Conservation (phyloP, 1,140 invertebrate genomes). For the Heliconius himera region DNA sequence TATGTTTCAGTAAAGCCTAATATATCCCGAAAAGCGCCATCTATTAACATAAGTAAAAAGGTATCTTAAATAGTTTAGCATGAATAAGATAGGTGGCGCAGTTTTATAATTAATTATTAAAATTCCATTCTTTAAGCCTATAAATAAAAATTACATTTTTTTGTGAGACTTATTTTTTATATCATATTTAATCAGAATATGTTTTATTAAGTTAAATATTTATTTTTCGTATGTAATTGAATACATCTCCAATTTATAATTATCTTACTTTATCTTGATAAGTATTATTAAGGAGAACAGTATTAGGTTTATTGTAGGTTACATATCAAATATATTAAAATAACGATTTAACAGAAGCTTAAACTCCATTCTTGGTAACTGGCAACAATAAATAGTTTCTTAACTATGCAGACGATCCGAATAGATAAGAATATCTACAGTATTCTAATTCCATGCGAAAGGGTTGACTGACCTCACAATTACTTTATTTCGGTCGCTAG, state of each 20-base stretch:
- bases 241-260: not conserved
- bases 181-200: no score
- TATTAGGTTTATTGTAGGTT: no score
- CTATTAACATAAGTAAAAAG: not conserved
- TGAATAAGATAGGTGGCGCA: not conserved
- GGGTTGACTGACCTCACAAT: constrained; percentile 13
- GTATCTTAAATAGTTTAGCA: not conserved
- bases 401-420: constrained; percentile 9
- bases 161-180: no score
- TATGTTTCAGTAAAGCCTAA: not conserved
- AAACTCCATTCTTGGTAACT: not conserved
- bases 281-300: not conserved
- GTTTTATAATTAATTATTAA: not conserved
- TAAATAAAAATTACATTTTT: no score
- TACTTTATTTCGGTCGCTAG: constrained; percentile 13
- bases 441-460: constrained; percentile 6
- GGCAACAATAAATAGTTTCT: constrained; percentile 2
- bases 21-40: not conserved
- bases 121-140: no score
- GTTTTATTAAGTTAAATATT: no score
- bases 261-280: not conserved
- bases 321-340: not conserved
- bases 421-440: constrained; percentile 13
- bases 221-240: no score
- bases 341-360: not conserved